Conservation (phyloP, 2,113 vertebrate genomes). For the Leptobrachium ailaonicum region DNA sequence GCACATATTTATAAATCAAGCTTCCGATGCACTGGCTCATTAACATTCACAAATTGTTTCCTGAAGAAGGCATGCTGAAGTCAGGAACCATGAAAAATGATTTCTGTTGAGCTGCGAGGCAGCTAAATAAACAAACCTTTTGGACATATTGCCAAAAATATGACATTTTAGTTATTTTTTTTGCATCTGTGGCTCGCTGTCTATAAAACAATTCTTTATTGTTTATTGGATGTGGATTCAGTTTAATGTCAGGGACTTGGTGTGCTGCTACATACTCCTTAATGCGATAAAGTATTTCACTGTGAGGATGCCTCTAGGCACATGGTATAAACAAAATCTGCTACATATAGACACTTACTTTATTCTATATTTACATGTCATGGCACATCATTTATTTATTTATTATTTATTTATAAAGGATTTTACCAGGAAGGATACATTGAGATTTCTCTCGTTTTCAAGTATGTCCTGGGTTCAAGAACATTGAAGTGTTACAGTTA, state of each 20-base stretch:
- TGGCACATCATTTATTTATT: too few species aligned
- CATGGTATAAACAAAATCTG: too few species aligned
- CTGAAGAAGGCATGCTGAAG: conserved; percentile 3
- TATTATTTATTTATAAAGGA: too few species aligned
- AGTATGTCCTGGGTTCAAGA: too few species aligned
- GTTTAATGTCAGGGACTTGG: conserved; percentile 16
- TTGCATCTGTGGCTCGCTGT: not conserved
- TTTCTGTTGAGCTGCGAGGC: not conserved
- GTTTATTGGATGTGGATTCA: not conserved
- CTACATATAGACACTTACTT: too few species aligned
- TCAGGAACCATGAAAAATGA: conserved; percentile 18
- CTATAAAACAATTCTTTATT: conserved; percentile 1
- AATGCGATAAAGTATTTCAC: too few species aligned
- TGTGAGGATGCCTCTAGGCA: too few species aligned
- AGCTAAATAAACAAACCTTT: conserved; percentile 8
- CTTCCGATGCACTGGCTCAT: not conserved
- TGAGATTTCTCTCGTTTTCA: too few species aligned
- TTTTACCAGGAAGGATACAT: too few species aligned
- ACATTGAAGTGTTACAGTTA: too few species aligned
- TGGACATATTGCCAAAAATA: conserved; percentile 15
- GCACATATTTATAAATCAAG: conserved; percentile 14
- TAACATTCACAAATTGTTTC: conserved; percentile 32
- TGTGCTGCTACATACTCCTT: not conserved
- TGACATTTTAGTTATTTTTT: conserved; percentile 26
- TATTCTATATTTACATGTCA: too few species aligned